Evolutionary conservation across 2,113 vertebrate genomes (phyloP), one percentile per base, ranked within the genome.

Genomic region (Pseudopipra pipra): DNA sequence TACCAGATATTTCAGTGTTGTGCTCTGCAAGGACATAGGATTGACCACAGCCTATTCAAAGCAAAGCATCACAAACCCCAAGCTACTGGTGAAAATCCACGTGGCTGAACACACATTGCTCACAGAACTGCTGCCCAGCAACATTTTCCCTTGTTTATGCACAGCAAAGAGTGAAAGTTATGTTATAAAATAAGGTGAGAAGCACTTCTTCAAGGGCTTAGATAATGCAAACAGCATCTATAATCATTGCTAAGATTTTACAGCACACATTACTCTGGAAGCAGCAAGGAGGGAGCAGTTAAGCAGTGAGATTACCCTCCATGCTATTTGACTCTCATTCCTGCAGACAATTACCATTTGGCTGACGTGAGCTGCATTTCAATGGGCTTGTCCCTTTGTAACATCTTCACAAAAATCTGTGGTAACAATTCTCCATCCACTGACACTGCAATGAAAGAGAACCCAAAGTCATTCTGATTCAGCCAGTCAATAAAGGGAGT

Each of bases 331-430:
- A 55, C 62, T 55, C 59, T 61, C 88, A 6, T 67, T 59, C 52
- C 76, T 85, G 72, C 81, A 70, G 56, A 96, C 41, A 92, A 96
- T 99, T 98, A 99, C 99, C 99, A 99, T 99, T 99, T 99, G 97
- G 99, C 99, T 95, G 99, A 99, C 4, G 99, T 99, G 92, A 99
- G 98, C 96, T 99, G 99, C 99, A 99, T 99, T 98, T 99, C 99
- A 94, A 99, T 99, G 74, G 99, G 99, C 93, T 99, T 99, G 98
- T 99, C 99, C 97, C 99, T 98, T 97, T 99, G 99, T 98, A 99
- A 98, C 99, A 99, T 99, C 98, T 98, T 98, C 97, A 99, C 99
- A 98, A 99, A 99, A 97, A 99, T 99, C 96, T 99, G 99, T 89
- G 99, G 98, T 97, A 99, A 98, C 96, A 98, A 97, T 97, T 99